A percentile compares a stretch with the other conserved stretches of the same genome.
Conservation (phyloP, 1,140 invertebrate genomes). For the Diachasma alloeum region DNA sequence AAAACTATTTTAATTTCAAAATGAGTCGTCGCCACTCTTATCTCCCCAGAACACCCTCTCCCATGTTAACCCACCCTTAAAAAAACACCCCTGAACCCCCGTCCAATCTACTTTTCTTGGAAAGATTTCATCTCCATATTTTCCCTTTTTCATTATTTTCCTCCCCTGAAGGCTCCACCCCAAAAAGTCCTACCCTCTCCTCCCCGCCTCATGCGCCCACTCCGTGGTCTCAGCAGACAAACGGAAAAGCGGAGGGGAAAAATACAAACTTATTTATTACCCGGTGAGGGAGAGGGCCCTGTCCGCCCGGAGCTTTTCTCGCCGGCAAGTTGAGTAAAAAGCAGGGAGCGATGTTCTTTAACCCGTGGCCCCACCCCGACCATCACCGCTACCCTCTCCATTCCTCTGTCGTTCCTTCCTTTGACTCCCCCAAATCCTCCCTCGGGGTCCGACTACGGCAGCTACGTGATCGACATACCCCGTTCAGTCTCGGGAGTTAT, state of each 20-base stretch:
- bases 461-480: slow-evolving; percentile 20
- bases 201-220: not conserved
- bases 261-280: not conserved
- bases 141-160: not conserved
- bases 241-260: not conserved
- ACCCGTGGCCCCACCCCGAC: slow-evolving; percentile 15
- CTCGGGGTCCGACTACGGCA: not conserved
- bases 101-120: not conserved
- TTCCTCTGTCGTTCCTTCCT: not conserved
- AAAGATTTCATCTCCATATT: not conserved
- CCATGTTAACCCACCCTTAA: too few relatives aligned
- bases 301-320: not conserved
- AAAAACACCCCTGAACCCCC: too few relatives aligned
- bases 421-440: slow-evolving; percentile 16
- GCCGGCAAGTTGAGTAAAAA: not conserved
- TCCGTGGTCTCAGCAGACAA: slow-evolving; percentile 14
- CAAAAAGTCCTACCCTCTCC: not conserved
- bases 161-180: not conserved
- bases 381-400: not conserved
- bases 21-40: too few relatives aligned
- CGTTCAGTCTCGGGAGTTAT: not conserved
- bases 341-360: not conserved
- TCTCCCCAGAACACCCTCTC: too few relatives aligned
- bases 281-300: not conserved
- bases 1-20: too few relatives aligned